A percentile compares a stretch with the other conserved stretches of the same genome.
These are phyloP conservation scores for Panthera uncia DNA, from an alignment of 2,113 vertebrate genomes.

Conservation along the genomic window DNA sequence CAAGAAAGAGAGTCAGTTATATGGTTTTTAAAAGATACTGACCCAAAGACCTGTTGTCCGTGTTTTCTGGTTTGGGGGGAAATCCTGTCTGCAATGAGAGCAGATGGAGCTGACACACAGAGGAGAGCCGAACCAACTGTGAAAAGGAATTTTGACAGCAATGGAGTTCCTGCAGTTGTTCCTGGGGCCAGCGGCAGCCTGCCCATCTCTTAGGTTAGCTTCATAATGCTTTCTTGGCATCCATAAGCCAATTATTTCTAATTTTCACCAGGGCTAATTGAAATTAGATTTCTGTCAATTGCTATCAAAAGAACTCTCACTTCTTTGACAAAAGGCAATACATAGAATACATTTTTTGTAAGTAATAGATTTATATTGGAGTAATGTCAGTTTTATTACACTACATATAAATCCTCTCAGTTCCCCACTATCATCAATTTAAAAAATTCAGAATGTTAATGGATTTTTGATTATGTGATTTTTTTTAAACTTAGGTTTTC, in stretches of 20 bases:
- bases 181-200: not conserved
- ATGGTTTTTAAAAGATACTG: not conserved
- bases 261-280: not conserved
- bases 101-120: too few species aligned
- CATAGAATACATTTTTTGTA: not conserved
- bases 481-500: not conserved
- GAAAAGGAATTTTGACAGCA: not conserved
- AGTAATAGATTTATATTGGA: not conserved
- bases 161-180: not conserved
- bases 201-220: not conserved
- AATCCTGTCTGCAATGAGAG: not conserved
- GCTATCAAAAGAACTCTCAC: not conserved
- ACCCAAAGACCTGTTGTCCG: not conserved
- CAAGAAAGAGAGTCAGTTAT: not conserved
- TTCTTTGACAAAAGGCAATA: not conserved
- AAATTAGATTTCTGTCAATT: not conserved
- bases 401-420: not conserved
- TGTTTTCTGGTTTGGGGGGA: not conserved
- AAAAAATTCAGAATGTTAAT: not conserved
- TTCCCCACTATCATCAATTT: not conserved
- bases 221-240: constrained; percentile 11
- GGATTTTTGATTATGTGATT: not conserved
- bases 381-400: not conserved
- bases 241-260: not conserved
- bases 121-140: not conserved